Base-by-base conservation (phyloP, 2,888 invertebrate genomes). In the Calliopum simillimum region DNA sequence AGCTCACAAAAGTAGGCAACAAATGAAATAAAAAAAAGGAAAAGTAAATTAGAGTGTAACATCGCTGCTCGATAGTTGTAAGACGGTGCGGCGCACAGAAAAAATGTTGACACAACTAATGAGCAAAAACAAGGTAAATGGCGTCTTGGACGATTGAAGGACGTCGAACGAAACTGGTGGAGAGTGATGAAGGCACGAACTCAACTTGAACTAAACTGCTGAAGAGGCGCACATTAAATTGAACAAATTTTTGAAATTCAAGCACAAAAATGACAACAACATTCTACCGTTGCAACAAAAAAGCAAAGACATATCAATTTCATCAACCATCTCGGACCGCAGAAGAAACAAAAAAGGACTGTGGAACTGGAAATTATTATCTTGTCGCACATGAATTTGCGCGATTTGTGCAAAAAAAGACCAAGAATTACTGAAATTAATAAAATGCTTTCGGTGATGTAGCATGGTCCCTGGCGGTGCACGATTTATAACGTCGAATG, bases 401-500 rank as follows among this genome's bases (percentile, higher is more conserved):
- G 51, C 65, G 56, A 61, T 63, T 62, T 65, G 4, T n/a, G 16
- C 8, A 66, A 13, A 53, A 51, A 53, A 65, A 65, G 53, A n/a
- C 23, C 5, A 55, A 6, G 58, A 58, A 56, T 25, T 43, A 13
- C 16, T 33, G 44, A 67, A 56, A 56, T 58, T 55, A n/a, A 16
- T 8, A 23, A 51, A 46, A 55, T 43, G 62, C 49, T 41, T 47
- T 4, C 59, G 19, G 16, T 21, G 63, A 19, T 14, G 44, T 33
- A 8, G 33, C 8, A 33, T 33, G 33, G 8, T 33, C 21, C 43
- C 43, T 51, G 55, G 63, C 41, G 46, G 21, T 25, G 62, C 53
- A 58, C 63, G 76, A 77, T 76, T 76, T 76, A 76, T 77, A 73
- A 73, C 76, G 75, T 73, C 75, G 75, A 76, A 75, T 76, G 71